phyloP scores from a whole-genome alignment of 2,113 vertebrate genomes.

The Vimba vimba region DNA sequence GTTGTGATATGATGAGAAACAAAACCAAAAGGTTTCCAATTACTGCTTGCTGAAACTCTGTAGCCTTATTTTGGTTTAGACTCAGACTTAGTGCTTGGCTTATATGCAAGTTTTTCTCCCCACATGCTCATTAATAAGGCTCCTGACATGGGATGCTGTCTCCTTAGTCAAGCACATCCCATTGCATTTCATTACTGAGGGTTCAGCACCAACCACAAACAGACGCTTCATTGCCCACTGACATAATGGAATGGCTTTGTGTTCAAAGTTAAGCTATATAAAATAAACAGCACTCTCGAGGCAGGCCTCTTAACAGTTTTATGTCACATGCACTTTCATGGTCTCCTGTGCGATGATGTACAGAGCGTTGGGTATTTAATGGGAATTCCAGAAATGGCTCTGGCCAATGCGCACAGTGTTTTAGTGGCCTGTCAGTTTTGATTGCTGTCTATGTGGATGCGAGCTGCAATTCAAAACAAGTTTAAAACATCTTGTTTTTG shows the following conservation, averaged over 20 bases:
- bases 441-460: background rate
- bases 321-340: background rate
- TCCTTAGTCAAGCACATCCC: conserved; percentile 1
- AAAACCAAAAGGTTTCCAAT: conserved; percentile 20
- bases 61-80: background rate
- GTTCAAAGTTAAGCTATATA: conserved; percentile 23
- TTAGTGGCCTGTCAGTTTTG: background rate
- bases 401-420: background rate
- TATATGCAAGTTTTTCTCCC: background rate
- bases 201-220: conserved; percentile 17
- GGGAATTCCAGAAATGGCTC: background rate
- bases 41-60: conserved; percentile 6
- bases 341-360: background rate
- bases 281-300: conserved; percentile 12
- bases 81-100: conserved; percentile 8
- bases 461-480: conserved; percentile 1
- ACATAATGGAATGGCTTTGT: conserved; percentile 11
- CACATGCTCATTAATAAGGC: conserved; percentile 34
- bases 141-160: conserved; percentile 10
- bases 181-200: conserved; percentile 24
- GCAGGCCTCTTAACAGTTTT: conserved; percentile 19
- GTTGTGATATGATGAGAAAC: conserved; percentile 2
- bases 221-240: background rate
- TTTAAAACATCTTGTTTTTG: background rate
- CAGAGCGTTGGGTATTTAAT: conserved; percentile 4